A percentile compares a stretch with the other conserved stretches of the same genome.
Conservation (phyloP, 2,113 vertebrate genomes). For the Sinocyclocheilus rhinocerous region DNA sequence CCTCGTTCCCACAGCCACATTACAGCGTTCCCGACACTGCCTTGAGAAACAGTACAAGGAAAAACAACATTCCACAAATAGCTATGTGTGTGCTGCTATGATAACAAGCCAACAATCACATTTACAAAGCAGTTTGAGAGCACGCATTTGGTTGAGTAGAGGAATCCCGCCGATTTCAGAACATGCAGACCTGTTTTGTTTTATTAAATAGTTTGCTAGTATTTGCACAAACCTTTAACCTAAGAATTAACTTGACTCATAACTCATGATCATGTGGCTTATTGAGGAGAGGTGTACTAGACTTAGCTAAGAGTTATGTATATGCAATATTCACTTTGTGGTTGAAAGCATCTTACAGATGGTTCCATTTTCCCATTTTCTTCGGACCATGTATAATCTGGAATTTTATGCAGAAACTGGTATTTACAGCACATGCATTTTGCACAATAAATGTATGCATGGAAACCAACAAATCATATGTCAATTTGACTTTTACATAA, state of each 20-base stretch:
- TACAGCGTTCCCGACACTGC: slow-evolving; percentile 35
- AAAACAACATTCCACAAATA: slow-evolving; percentile 59
- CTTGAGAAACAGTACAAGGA: slow-evolving; percentile 56
- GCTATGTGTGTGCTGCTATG: background rate
- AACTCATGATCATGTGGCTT: background rate
- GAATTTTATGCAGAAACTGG: background rate
- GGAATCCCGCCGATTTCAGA: background rate
- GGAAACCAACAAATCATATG: background rate
- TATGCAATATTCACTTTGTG: background rate
- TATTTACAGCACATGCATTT: background rate
- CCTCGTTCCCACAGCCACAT: slow-evolving; percentile 17
- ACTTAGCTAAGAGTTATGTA: background rate
- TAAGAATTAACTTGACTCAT: background rate
- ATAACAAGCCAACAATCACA: slow-evolving; percentile 15
- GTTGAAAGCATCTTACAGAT: background rate
- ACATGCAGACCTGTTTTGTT: background rate
- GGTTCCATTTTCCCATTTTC: background rate
- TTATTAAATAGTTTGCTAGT: background rate
- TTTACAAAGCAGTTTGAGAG: background rate
- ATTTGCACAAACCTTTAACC: background rate
- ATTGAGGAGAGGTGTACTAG: background rate
- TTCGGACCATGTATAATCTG: background rate
- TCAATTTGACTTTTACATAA: slow-evolving; percentile 32
- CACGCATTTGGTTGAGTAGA: background rate
- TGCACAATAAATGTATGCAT: background rate